Evolutionary conservation across 30 jellyfish, hydroid and myxozoan genomes (phyloP).

Genomic region (Aurelia coerulea): DNA sequence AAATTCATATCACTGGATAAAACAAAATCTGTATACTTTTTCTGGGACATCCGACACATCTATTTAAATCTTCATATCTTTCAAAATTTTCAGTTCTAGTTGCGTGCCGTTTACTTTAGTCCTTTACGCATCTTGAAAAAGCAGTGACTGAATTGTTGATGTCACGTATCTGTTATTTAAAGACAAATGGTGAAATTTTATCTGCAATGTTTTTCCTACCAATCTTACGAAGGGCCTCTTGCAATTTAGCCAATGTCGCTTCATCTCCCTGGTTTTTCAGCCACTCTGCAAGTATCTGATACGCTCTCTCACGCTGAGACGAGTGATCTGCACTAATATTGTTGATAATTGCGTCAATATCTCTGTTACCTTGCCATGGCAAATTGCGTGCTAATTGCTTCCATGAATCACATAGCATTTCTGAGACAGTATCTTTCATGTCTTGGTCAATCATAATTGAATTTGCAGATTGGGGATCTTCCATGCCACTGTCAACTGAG

Average conservation of each 20-base stretch:
- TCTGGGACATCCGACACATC: too few species aligned
- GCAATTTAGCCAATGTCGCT: constrained; percentile 4
- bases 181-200: background rate
- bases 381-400: background rate
- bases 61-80: too few species aligned
- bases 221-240: background rate
- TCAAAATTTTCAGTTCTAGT: too few species aligned
- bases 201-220: background rate
- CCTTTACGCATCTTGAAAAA: too few species aligned
- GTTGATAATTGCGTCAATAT: background rate
- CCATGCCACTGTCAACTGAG: constrained; percentile 29
- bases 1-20: too few species aligned
- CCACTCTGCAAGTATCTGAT: constrained; percentile 9
- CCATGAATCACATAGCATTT: background rate
- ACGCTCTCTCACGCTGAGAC: constrained; percentile 4
- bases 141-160: too few species aligned
- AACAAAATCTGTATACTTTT: too few species aligned
- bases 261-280: background rate
- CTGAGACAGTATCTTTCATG: background rate
- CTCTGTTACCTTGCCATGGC: background rate
- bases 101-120: too few species aligned
- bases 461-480: background rate
- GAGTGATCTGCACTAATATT: background rate
- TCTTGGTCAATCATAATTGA: background rate
- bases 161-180: background rate